These are phyloP conservation scores for Drosophila eohydei DNA, from an alignment of 2,888 invertebrate species.

Conservation along the genomic window DNA sequence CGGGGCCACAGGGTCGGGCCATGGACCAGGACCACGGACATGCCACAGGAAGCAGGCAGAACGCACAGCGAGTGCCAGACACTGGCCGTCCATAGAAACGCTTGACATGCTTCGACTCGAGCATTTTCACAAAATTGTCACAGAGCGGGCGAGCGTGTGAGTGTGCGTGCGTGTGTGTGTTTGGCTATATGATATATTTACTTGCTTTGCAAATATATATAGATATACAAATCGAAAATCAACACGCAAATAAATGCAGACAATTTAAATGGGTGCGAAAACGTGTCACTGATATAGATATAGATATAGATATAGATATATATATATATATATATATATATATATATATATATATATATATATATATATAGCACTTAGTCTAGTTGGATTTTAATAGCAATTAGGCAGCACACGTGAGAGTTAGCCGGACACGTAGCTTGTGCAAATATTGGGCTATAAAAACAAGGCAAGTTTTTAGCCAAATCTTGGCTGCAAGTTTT, in stretches of 20 bases:
- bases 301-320: not conserved
- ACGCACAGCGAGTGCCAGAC: constrained; percentile 22
- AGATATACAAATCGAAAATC: constrained; percentile 42
- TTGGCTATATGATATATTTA: constrained; percentile 50
- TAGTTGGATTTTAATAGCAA: constrained; percentile 35
- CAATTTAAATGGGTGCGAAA: constrained; percentile 14
- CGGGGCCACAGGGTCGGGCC: constrained; percentile 30
- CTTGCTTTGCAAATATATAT: constrained; percentile 33
- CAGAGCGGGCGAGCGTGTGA: constrained; percentile 1
- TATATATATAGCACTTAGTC: constrained; percentile 6
- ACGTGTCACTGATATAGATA: not conserved
- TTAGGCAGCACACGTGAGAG: constrained; percentile 33
- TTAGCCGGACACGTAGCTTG: constrained; percentile 22
- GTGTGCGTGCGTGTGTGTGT: constrained; percentile 15
- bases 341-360: not conserved
- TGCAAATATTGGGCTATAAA: constrained; percentile 44
- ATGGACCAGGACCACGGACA: constrained; percentile 37
- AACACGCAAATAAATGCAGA: constrained; percentile 23
- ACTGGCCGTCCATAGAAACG: constrained; percentile 23
- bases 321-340: not conserved
- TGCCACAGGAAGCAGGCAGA: constrained; percentile 44
- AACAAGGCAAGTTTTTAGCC: constrained; percentile 36
- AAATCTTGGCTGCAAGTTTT: constrained; percentile 63
- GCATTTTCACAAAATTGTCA: constrained; percentile 40
- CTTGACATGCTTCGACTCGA: constrained; percentile 67